phyloP scores from a whole-genome alignment of 1,140 invertebrate species.

The Papilio dardanus region DNA sequence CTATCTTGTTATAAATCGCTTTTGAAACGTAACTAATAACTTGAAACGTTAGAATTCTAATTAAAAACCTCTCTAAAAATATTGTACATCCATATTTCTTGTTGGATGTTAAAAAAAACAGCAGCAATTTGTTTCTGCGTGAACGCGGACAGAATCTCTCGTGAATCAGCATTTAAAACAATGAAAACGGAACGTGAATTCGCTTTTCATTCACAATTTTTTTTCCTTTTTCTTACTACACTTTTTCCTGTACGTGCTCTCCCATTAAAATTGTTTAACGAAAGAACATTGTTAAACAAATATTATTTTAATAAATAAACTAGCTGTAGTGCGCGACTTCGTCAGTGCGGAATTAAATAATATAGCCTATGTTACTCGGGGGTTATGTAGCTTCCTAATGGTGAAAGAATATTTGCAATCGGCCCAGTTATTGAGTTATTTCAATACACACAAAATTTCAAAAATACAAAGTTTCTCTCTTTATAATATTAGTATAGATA shows the following conservation, averaged over 20 bases:
- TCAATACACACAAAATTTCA: no score
- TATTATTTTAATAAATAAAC: neutral
- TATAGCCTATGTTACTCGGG: no score
- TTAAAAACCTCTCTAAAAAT: neutral
- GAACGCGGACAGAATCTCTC: constrained; percentile 17
- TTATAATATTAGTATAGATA: no score
- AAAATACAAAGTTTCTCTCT: no score
- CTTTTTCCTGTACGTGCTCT: constrained; percentile 11
- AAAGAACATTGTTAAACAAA: neutral
- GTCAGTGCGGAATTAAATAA: no score
- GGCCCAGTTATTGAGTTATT: no score
- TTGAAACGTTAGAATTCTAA: neutral
- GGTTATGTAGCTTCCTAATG: no score
- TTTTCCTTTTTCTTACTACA: constrained; percentile 9
- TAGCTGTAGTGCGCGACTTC: neutral
- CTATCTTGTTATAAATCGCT: no score
- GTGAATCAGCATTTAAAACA: constrained; percentile 21
- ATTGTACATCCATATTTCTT: neutral
- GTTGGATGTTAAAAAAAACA: constrained; percentile 11
- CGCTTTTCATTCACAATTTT: constrained; percentile 13
- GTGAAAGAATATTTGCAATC: no score
- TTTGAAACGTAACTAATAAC: no score
- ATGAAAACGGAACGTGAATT: constrained; percentile 22
- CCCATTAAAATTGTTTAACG: constrained; percentile 19
- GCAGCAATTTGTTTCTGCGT: constrained; percentile 11